Percentiles rank a stretch among this genome's conserved stretches.
Evolutionary conservation across 2,888 invertebrate genomes (phyloP).

Genomic region (Acanthosoma haemorrhoidale): DNA sequence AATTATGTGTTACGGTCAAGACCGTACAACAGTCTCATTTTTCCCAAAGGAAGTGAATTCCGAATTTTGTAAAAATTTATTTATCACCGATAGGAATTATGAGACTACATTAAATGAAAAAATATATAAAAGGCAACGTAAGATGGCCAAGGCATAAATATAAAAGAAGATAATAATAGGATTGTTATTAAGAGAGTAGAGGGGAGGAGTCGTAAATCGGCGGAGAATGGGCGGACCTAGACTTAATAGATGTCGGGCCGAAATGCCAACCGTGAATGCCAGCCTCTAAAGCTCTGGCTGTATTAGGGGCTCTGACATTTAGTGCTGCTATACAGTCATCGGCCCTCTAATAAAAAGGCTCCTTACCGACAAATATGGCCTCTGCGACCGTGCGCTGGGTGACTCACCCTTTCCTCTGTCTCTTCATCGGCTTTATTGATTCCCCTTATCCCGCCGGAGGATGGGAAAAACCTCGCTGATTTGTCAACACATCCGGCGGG

Average conservation of each 20-base stretch:
- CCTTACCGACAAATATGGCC: not conserved
- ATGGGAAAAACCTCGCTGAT: not conserved
- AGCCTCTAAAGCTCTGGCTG: constrained; percentile 3
- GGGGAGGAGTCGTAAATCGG: not conserved
- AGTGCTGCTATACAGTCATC: not conserved
- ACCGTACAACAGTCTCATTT: too few species aligned
- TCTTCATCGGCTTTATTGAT: not conserved
- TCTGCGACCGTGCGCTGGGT: not conserved
- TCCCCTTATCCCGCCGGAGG: not conserved
- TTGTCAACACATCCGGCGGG: constrained; percentile 10
- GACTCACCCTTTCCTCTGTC: not conserved
- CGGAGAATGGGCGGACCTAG: not conserved
- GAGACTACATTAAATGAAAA: too few species aligned
- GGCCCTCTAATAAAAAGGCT: not conserved
- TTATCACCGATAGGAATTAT: too few species aligned
- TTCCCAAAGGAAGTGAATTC: too few species aligned
- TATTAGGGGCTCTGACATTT: constrained; percentile 6
- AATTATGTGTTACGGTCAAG: too few species aligned
- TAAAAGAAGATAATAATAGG: too few species aligned
- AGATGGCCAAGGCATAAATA: too few species aligned
- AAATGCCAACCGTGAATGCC: constrained; percentile 1
- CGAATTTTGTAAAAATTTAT: too few species aligned
- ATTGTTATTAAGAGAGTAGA: too few species aligned
- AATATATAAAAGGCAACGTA: too few species aligned
- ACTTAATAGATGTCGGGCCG: constrained; percentile 9